Conservation (phyloP, 2,888 invertebrate species). For the Microplitis manilae region DNA sequence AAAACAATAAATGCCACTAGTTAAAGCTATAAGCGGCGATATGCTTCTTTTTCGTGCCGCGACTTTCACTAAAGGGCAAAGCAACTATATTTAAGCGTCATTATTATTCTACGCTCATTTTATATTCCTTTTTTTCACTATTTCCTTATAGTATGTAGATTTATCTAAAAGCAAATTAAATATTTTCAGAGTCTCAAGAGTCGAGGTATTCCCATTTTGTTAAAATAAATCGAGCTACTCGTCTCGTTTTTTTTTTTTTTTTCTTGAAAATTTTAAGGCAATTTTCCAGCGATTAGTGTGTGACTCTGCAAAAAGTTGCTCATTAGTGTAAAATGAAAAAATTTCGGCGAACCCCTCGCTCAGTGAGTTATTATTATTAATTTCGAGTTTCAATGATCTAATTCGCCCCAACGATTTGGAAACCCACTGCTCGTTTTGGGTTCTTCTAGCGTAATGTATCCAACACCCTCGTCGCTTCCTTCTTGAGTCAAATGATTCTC, state of each 20-base stretch:
- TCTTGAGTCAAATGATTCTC: constrained; percentile 62
- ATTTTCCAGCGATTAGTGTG: constrained; percentile 7
- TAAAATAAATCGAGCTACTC: constrained; percentile 57
- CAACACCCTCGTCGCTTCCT: constrained; percentile 26
- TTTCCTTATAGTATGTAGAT: constrained; percentile 2
- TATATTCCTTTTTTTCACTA: not conserved
- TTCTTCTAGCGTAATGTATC: constrained; percentile 29
- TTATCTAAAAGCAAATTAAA: constrained; percentile 57
- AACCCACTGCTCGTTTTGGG: constrained; percentile 37
- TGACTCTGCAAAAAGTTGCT: constrained; percentile 3
- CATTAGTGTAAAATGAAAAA: not conserved
- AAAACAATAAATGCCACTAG: constrained; percentile 52
- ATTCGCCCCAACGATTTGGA: constrained; percentile 38
- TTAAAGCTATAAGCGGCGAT: constrained; percentile 33
- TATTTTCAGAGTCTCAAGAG: constrained; percentile 60
- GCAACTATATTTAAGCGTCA: constrained; percentile 27
- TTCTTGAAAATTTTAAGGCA: constrained; percentile 46
- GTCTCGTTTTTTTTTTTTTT: constrained; percentile 48
- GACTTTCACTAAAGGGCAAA: constrained; percentile 42
- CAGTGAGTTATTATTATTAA: constrained; percentile 50
- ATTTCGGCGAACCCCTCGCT: too few relatives aligned
- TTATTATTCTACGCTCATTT: constrained; percentile 30
- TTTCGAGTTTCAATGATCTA: constrained; percentile 51
- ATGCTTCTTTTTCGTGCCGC: constrained; percentile 29
- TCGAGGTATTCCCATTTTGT: constrained; percentile 63